phyloP scores from a whole-genome alignment of 2,888 invertebrate genomes.

The Cetonia aurata region DNA sequence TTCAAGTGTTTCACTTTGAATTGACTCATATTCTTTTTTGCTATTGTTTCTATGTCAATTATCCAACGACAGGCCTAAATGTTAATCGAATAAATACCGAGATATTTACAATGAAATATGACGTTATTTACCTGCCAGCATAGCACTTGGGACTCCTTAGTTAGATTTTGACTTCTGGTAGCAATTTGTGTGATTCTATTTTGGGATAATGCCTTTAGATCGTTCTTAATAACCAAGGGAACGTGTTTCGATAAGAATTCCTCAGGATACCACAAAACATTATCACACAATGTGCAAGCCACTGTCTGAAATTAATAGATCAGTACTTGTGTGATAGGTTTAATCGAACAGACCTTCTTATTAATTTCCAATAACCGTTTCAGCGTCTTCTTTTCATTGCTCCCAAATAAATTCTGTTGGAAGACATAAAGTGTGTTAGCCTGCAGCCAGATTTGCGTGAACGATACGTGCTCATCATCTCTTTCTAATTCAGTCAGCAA shows the following conservation, averaged over 20 bases:
- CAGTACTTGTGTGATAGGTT: slow-evolving; percentile 47
- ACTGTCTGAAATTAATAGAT: slow-evolving; percentile 72
- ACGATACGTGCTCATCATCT: slow-evolving; percentile 68
- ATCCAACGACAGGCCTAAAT: slow-evolving; percentile 73
- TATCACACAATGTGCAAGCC: slow-evolving; percentile 83
- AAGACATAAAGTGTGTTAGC: slow-evolving; percentile 78
- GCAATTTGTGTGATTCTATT: slow-evolving; percentile 71
- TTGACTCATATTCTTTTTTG: slow-evolving; percentile 66
- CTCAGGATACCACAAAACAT: slow-evolving; percentile 88
- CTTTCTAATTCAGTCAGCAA: slow-evolving; percentile 75
- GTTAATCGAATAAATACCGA: slow-evolving; percentile 17
- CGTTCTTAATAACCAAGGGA: slow-evolving; percentile 71
- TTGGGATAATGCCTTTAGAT: slow-evolving; percentile 65
- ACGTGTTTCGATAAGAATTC: slow-evolving; percentile 79
- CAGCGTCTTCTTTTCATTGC: slow-evolving; percentile 81
- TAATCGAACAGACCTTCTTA: slow-evolving; percentile 73
- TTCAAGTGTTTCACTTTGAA: slow-evolving; percentile 71
- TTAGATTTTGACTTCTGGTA: slow-evolving; percentile 71
- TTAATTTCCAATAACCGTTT: slow-evolving; percentile 81
- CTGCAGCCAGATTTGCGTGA: slow-evolving; percentile 74
- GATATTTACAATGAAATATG: background rate
- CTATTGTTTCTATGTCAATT: slow-evolving; percentile 71
- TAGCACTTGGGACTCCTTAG: slow-evolving; percentile 68
- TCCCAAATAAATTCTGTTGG: slow-evolving; percentile 79
- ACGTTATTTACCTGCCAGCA: slow-evolving; percentile 62